These are phyloP conservation scores for Thunnus thynnus DNA, from an alignment of 2,113 vertebrate species.

Conservation along the genomic window DNA sequence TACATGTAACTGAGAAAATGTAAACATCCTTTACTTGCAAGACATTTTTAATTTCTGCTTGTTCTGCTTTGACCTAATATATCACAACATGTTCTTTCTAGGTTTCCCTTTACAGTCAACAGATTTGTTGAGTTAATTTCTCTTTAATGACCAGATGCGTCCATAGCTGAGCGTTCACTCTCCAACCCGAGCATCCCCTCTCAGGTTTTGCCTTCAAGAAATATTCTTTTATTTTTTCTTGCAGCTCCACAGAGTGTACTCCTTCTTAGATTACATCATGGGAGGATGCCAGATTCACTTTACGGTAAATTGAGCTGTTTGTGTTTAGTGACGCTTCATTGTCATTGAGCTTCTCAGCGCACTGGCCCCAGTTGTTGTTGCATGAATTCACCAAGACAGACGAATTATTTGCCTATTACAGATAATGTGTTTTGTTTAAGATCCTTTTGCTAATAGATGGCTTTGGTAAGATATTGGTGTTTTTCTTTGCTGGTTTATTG, in stretches of 20 bases:
- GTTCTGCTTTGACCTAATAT: background rate
- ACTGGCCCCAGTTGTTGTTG: background rate
- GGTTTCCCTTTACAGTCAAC: conserved; percentile 8
- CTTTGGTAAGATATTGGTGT: background rate
- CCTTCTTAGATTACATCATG: conserved; percentile 98
- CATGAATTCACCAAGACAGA: conserved; percentile 4
- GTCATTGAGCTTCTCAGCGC: conserved; percentile 12
- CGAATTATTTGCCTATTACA: background rate
- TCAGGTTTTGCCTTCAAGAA: conserved; percentile 28
- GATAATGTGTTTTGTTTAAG: background rate
- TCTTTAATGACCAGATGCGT: conserved; percentile 55
- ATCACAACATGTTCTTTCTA: background rate
- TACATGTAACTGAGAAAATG: background rate
- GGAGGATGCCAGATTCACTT: conserved; percentile 98
- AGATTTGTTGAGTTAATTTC: conserved; percentile 49
- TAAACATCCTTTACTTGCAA: background rate
- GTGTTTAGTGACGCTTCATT: conserved; percentile 32
- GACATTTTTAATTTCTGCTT: background rate
- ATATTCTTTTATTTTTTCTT: conserved; percentile 21
- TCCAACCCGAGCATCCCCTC: conserved; percentile 10
- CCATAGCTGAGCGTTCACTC: conserved; percentile 1
- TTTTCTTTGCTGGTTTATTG: background rate
- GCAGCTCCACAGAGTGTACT: conserved; percentile 95
- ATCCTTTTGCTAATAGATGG: background rate
- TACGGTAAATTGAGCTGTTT: conserved; percentile 87